Percentiles rank a stretch among this genome's conserved stretches.
Evolutionary conservation across 2,888 invertebrate species (phyloP).

Genomic region (Sminthurinus aureus): DNA sequence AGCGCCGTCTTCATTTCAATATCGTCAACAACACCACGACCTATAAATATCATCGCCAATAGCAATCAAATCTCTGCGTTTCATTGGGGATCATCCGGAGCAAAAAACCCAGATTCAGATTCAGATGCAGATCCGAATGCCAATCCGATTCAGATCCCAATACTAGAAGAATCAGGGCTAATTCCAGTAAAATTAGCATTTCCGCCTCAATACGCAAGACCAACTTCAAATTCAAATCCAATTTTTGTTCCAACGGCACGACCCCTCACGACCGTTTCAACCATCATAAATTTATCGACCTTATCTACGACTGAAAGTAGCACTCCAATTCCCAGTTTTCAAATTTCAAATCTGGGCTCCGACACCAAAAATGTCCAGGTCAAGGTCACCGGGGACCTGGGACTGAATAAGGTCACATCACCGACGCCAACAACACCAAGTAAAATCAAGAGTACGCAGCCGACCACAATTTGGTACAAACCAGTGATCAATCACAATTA

Average conservation of each 20-base stretch:
- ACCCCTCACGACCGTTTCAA: not conserved
- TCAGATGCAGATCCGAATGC: not conserved
- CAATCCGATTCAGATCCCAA: not conserved
- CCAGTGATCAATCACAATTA: constrained; percentile 54
- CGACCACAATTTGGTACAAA: constrained; percentile 56
- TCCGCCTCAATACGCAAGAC: not conserved
- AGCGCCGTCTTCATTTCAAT: not conserved
- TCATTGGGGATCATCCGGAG: constrained; percentile 6
- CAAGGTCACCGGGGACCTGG: too few relatives aligned
- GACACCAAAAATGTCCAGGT: not conserved
- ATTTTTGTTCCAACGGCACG: not conserved
- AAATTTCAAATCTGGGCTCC: not conserved
- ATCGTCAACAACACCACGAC: not conserved
- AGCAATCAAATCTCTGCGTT: not conserved
- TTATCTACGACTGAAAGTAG: too few relatives aligned
- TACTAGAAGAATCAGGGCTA: not conserved
- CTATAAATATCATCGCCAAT: not conserved
- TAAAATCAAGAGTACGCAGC: constrained; percentile 39
- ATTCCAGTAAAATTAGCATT: not conserved
- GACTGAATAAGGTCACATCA: not conserved
- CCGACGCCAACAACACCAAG: not conserved
- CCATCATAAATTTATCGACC: too few relatives aligned
- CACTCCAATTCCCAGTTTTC: not conserved
- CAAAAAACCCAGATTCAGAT: not conserved
- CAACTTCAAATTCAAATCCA: too few relatives aligned